Base-by-base conservation (phyloP, 1,140 invertebrate genomes). In the Drosophila arizonae region DNA sequence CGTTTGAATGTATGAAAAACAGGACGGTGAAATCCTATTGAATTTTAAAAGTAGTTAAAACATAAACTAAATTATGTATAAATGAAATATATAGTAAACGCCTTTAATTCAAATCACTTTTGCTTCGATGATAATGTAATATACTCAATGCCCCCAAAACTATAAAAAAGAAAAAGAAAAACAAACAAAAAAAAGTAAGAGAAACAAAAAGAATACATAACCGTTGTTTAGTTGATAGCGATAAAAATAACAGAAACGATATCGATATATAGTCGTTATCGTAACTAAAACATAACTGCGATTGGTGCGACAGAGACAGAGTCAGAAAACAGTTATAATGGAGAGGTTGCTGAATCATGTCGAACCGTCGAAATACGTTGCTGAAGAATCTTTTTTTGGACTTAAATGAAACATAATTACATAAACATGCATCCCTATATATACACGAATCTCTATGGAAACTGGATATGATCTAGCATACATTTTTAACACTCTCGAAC, bases 101-200 rank as follows among this genome's bases (percentile, higher is more conserved):
- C 82, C 82, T 86, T 86, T 86, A 81, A 87, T 87, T 82, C 60
- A 86, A 87, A 77, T 86, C 72, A 82, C 82, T 82, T 76, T 86
- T 86, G 82, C 82, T 86, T 87, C 82, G 76, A 86, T 76, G 79
- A 82, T 79, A 87, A 86, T 86, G 82, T 86, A 86, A 79, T 86
- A 82, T 86, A 86, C 82, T 86, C 76, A 86, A 87, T 50, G 51
- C 39, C 74, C 65, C 65, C 68, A 56, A 57, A 46, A 58, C 48
- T 65, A 48, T 61, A 26, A 69, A 54, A 67, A 43, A 76, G 50
- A 57, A 6, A 13, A 67, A 67, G n/a, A 28, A 28, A 2, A 33
- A 65, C 33, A 48, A 55, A 24, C 21, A 46, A 48, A 55, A 24
- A 57, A 56, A 70, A 63, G n/a, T n/a, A n/a, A n/a, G n/a, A n/a